Evolutionary conservation across 2,888 invertebrate species (phyloP).

Genomic region (Uropetala carovei): DNA sequence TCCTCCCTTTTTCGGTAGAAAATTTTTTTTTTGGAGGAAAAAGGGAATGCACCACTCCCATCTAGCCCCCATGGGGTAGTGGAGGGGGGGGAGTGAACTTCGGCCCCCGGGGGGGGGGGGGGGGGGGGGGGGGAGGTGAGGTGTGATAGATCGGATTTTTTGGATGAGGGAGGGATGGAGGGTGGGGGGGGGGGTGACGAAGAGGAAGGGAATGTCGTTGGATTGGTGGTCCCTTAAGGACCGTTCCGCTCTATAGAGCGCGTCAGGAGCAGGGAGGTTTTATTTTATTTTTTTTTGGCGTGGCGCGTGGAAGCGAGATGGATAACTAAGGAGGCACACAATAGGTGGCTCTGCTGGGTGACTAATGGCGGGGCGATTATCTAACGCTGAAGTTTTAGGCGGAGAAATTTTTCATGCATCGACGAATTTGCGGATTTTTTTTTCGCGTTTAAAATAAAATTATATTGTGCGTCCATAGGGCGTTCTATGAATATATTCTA

Average conservation of each 20-base stretch:
- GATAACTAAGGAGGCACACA: not conserved
- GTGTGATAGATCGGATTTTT: slow-evolving; percentile 23
- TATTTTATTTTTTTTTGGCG: not conserved
- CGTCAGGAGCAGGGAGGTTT: not conserved
- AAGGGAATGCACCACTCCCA: no score
- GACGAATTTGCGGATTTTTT: not conserved
- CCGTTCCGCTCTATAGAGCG: slow-evolving; percentile 11
- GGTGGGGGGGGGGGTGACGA: not conserved
- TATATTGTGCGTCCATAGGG: no score
- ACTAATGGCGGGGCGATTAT: not conserved
- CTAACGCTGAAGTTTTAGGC: not conserved
- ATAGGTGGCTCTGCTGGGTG: not conserved
- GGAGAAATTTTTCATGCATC: not conserved
- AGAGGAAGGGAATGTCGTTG: not conserved
- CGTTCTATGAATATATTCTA: no score
- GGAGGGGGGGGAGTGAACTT: no score
- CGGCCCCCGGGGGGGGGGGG: not conserved
- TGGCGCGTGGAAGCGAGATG: not conserved
- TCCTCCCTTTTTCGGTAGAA: not conserved
- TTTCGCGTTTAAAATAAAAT: not conserved
- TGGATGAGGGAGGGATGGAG: not conserved
- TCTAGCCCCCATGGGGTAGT: no score
- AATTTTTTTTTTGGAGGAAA: not conserved
- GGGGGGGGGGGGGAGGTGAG: not conserved
- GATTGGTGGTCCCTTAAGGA: slow-evolving; percentile 12